Base-by-base conservation (phyloP, 2,113 vertebrate species). In the Centropus unirufus region DNA sequence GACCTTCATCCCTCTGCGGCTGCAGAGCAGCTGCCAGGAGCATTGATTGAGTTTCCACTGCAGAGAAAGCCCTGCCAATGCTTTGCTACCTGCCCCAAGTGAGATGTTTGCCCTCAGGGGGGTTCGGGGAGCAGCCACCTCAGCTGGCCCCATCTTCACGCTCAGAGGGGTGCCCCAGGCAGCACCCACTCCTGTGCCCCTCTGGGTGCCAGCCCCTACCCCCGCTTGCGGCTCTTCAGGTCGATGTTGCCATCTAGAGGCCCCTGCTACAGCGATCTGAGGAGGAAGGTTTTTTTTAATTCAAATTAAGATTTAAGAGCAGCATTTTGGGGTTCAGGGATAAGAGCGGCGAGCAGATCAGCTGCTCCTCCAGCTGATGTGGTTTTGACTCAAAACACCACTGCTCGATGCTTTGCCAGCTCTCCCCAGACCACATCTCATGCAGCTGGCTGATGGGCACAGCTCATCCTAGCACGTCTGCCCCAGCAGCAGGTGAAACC, bases 211-310 rank as follows among this genome's bases (percentile, higher is more conserved):
- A 42, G 29, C 62, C 34, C 0, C 17, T 13, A 18, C 8, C 72
- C 54, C 46, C 36, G 22, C 46, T 46, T 11, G 34, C 84, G 36
- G 81, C 87, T 94, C 55, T 29, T 74, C 94, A 32, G 87, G 90
- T 88, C 76, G 90, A 85, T 92, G 82, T 95, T 96, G 97, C 96
- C 96, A 97, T 61, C 97, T 97, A 97, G 96, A 92, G 96, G 95
- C n/a, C 22, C 86, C 42, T 44, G 49, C 49, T 72, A 74, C 73
- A 46, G 26, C 3, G 16, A 59, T 74, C 2, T 3, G 23, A 26
- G 13, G 67, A 69, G 46, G 40, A 54, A 32, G 21, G 42, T 20
- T 81, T 51, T 42, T 1, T 36, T 36, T n/a, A 55, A 63, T 52
- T 57, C 61, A 15, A 0, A 17, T 8, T 24, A 74, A 42, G 26